A percentile compares a stretch with the other conserved stretches of the same genome.
Evolutionary conservation across 2,888 invertebrate genomes (phyloP).

Genomic region (Hirtodrosophila alboralis): DNA sequence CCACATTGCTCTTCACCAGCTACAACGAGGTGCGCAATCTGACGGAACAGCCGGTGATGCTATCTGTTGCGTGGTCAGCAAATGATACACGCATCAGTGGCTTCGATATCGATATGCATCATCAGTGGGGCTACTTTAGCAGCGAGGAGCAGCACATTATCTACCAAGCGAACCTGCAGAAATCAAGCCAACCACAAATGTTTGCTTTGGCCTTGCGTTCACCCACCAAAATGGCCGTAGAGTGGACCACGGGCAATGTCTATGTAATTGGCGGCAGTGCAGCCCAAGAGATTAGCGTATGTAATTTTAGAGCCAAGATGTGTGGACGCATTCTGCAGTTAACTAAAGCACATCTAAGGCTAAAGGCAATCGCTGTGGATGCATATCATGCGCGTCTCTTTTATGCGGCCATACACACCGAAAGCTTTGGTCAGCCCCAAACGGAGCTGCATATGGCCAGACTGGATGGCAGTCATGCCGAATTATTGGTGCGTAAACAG

Average conservation of each 20-base stretch:
- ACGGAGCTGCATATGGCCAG: conserved; percentile 85
- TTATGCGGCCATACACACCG: conserved; percentile 85
- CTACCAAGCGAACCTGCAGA: conserved; percentile 82
- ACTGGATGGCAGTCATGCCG: conserved; percentile 85
- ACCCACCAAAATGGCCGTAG: conserved; percentile 87
- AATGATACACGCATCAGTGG: conserved; percentile 85
- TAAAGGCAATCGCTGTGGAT: conserved; percentile 88
- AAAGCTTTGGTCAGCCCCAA: conserved; percentile 84
- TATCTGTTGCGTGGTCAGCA: conserved; percentile 83
- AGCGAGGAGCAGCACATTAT: conserved; percentile 84
- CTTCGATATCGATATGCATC: conserved; percentile 85
- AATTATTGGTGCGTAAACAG: conserved; percentile 83
- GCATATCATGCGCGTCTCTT: conserved; percentile 86
- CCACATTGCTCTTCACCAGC: conserved; percentile 86
- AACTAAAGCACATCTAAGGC: conserved; percentile 85
- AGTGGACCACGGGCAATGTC: conserved; percentile 88
- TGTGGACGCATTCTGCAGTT: conserved; percentile 86
- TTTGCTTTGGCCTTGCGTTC: conserved; percentile 82
- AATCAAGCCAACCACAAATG: conserved; percentile 47
- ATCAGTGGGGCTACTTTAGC: conserved; percentile 85
- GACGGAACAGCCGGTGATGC: conserved; percentile 78
- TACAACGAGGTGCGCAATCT: conserved; percentile 86
- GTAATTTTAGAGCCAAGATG: conserved; percentile 85
- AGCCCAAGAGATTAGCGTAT: conserved; percentile 85
- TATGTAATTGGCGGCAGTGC: conserved; percentile 86